phyloP scores from a whole-genome alignment of 2,888 invertebrate species.

The Sminthurides aquaticus region DNA sequence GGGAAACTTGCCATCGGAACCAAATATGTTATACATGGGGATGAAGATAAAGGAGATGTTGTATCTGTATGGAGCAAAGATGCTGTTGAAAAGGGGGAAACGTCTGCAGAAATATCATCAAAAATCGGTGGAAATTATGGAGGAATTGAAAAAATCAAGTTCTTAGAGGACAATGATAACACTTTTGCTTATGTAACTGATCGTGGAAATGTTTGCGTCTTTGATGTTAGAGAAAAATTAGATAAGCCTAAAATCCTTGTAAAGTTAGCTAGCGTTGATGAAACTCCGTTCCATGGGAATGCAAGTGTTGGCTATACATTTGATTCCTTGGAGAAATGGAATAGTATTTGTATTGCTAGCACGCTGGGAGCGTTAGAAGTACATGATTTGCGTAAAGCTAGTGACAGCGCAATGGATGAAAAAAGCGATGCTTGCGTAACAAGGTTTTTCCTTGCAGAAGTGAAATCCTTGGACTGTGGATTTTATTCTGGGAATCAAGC shows the following conservation, averaged over 20 bases:
- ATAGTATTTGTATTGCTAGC: not conserved
- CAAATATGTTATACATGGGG: not conserved
- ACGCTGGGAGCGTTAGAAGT: not conserved
- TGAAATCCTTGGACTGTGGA: not conserved
- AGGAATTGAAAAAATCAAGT: not conserved
- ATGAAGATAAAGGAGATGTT: not conserved
- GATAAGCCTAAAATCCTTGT: not conserved
- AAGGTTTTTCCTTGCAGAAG: not conserved
- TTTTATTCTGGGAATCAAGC: conserved; percentile 7
- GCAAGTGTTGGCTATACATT: not conserved
- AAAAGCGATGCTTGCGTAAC: not conserved
- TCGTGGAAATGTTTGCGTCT: not conserved
- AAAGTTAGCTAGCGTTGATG: not conserved
- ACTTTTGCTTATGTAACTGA: not conserved
- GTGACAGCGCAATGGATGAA: not conserved
- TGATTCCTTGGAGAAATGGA: not conserved
- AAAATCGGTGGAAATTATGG: not conserved
- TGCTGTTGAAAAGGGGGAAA: not conserved
- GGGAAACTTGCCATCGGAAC: not conserved
- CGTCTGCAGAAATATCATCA: not conserved
- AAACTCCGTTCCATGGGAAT: not conserved
- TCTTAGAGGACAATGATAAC: not conserved
- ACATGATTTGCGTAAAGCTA: not conserved
- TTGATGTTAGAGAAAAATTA: not conserved
- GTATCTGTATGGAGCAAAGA: not conserved